These are phyloP conservation scores for Drosophila picticornis DNA, from an alignment of 2,888 invertebrate species.

Conservation along the genomic window DNA sequence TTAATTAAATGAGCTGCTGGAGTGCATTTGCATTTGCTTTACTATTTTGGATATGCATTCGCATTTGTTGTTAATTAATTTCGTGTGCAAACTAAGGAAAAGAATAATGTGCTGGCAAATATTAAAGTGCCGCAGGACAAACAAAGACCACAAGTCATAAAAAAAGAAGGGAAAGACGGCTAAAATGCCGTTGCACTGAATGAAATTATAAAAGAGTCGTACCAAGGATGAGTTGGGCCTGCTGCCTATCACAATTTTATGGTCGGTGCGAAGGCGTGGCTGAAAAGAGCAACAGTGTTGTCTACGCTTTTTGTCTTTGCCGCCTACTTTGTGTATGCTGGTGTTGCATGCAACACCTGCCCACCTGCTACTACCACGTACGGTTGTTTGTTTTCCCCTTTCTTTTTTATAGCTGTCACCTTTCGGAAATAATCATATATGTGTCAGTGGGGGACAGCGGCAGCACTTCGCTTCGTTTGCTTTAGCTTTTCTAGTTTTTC, in stretches of 20 bases:
- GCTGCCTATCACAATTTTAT: slow-evolving; percentile 48
- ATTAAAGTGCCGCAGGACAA: slow-evolving; percentile 51
- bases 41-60: slow-evolving; percentile 47
- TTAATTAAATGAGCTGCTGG: slow-evolving; percentile 76
- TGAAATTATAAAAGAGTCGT: slow-evolving; percentile 65
- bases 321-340: slow-evolving; percentile 58
- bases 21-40: slow-evolving; percentile 69
- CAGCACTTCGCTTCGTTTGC: slow-evolving; percentile 78
- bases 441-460: slow-evolving; percentile 69
- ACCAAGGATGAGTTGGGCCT: slow-evolving; percentile 10
- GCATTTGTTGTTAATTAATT: slow-evolving; percentile 75
- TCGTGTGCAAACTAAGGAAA: slow-evolving; percentile 44
- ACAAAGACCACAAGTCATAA: slow-evolving; percentile 40
- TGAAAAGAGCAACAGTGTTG: slow-evolving; percentile 78
- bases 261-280: slow-evolving; percentile 32
- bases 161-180: slow-evolving; percentile 28
- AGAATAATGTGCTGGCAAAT: slow-evolving; percentile 19
- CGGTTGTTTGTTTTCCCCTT: slow-evolving; percentile 51
- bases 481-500: slow-evolving; percentile 76
- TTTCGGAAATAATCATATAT: slow-evolving; percentile 82
- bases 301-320: slow-evolving; percentile 61
- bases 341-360: slow-evolving; percentile 6
- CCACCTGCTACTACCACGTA: neutral
- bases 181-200: slow-evolving; percentile 39
- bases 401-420: slow-evolving; percentile 79